Conservation (phyloP, 2,888 invertebrate species). For the Helobdella robusta region DNA sequence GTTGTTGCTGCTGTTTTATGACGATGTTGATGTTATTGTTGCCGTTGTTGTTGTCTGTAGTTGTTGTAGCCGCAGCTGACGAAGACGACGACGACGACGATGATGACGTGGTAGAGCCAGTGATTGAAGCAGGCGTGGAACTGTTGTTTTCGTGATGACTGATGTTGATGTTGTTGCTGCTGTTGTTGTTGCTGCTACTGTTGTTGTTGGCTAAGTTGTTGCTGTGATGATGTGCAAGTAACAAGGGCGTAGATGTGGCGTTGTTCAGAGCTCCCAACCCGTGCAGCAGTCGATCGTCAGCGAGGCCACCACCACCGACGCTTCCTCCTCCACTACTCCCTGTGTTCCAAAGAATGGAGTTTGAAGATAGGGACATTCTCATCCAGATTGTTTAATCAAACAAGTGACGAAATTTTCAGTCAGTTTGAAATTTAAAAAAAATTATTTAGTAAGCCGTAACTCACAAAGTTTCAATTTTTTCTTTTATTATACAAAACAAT, state of each 20-base stretch:
- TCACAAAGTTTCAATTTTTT: too few species aligned
- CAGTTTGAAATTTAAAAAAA: too few species aligned
- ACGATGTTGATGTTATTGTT: not conserved
- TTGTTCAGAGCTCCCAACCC: constrained; percentile 10
- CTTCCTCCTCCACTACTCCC: constrained; percentile 10
- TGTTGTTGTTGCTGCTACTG: constrained; percentile 2
- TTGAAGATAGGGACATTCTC: constrained; percentile 26
- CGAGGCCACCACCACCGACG: too few species aligned
- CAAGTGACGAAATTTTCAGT: too few species aligned
- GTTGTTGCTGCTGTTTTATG: not conserved
- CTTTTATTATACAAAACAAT: too few species aligned
- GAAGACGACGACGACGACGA: not conserved
- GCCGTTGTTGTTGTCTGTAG: not conserved
- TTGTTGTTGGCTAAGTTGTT: constrained; percentile 1
- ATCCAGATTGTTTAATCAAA: not conserved
- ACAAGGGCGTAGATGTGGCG: not conserved
- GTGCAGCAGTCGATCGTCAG: constrained; percentile 1
- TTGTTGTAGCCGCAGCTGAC: not conserved
- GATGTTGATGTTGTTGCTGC: not conserved
- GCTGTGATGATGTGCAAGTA: not conserved
- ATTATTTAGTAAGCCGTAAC: too few species aligned
- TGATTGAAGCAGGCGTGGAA: not conserved
- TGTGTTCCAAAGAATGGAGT: constrained; percentile 20
- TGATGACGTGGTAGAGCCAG: not conserved
- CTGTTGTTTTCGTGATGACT: too few species aligned